These are phyloP conservation scores for Coptotermes formosanus DNA, from an alignment of 1,140 invertebrate species.

Conservation along the genomic window DNA sequence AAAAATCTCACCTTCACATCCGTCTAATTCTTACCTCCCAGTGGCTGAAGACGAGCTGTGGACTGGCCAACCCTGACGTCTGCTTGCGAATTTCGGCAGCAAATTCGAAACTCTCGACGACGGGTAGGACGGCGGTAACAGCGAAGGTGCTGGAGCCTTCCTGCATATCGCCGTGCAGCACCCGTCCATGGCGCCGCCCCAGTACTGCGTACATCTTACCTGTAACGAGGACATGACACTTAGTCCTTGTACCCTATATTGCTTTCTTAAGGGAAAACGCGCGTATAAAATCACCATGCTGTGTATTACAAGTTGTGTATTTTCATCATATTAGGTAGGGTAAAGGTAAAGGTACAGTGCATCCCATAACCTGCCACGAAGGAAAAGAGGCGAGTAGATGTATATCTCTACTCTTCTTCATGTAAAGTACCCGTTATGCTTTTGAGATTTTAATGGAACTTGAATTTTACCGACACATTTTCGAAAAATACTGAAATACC, in stretches of 20 bases:
- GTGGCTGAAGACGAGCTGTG: constrained; percentile 94
- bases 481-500: no score
- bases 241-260: not conserved
- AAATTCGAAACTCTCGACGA: constrained; percentile 95
- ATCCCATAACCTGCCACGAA: no score
- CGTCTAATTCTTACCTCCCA: constrained; percentile 69
- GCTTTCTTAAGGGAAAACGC: not conserved
- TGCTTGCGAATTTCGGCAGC: constrained; percentile 89
- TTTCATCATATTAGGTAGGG: no score
- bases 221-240: not conserved
- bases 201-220: constrained; percentile 94
- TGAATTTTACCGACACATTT: no score
- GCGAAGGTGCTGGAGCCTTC: constrained; percentile 80
- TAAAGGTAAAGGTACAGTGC: no score
- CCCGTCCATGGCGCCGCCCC: constrained; percentile 81
- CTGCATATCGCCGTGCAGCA: constrained; percentile 85
- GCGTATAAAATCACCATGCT: not conserved
- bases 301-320: no score
- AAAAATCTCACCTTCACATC: no score
- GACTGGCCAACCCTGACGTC: constrained; percentile 93
- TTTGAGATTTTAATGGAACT: no score
- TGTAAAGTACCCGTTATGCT: no score
- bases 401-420: no score
- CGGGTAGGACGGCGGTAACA: constrained; percentile 85
- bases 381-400: no score